Conservation (phyloP, 2,113 vertebrate species). For the Callorhinus ursinus region DNA sequence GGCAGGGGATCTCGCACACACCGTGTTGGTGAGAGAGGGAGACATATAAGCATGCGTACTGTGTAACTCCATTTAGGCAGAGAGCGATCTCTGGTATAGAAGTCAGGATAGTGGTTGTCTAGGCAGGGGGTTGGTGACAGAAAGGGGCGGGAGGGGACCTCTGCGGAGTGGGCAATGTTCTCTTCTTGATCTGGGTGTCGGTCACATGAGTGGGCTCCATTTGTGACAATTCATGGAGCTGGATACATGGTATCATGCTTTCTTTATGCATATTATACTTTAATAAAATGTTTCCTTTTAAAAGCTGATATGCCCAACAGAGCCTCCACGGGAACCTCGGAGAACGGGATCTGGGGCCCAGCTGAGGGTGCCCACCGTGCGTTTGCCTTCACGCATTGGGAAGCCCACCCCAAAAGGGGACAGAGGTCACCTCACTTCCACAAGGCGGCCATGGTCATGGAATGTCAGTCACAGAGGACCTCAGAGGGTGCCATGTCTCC, state of each 20-base stretch:
- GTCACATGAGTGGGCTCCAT: neutral
- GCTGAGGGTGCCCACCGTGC: neutral
- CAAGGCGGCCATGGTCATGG: neutral
- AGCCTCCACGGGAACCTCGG: too few species aligned
- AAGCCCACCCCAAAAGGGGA: neutral
- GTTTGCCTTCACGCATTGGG: neutral
- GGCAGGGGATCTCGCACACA: rapidly evolving
- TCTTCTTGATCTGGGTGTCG: neutral
- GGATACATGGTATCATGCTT: neutral
- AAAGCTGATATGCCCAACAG: neutral
- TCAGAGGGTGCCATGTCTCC: neutral
- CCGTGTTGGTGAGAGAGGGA: rapidly evolving
- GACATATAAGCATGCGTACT: rapidly evolving
- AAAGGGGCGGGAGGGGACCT: neutral
- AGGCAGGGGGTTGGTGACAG: neutral
- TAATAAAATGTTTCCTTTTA: neutral
- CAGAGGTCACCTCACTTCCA: neutral
- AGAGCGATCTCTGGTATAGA: rapidly evolving
- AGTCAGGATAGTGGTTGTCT: neutral
- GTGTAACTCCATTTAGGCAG: rapidly evolving
- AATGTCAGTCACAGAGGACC: neutral
- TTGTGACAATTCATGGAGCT: neutral
- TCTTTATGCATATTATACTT: neutral
- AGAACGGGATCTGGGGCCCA: neutral
- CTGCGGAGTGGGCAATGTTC: rapidly evolving